A percentile compares a stretch with the other conserved stretches of the same genome.
Conservation (phyloP, 1,140 invertebrate species). For the Sycophila sp. region DNA sequence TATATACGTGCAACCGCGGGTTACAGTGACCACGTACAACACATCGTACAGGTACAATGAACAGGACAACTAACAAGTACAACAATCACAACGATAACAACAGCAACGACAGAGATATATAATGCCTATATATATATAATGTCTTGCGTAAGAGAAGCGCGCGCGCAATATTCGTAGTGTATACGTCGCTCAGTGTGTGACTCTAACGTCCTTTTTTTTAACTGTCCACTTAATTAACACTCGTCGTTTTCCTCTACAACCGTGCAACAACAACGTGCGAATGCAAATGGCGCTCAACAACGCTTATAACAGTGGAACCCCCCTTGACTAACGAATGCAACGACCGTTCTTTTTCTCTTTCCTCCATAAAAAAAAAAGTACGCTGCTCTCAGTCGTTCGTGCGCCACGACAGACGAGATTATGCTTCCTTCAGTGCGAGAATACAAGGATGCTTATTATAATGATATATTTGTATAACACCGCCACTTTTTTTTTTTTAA, state of each 20-base stretch:
- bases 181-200: not conserved
- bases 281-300: not conserved
- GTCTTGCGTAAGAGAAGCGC: not conserved
- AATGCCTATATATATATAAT: slow-evolving; percentile 24
- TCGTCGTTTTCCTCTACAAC: too few species aligned
- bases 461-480: not conserved
- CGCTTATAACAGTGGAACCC: not conserved
- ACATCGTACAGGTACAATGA: slow-evolving; percentile 43
- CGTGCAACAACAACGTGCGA: not conserved
- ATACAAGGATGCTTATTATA: not conserved
- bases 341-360: not conserved
- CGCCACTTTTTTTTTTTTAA: not conserved
- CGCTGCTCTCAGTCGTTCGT: not conserved
- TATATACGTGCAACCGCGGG: not conserved
- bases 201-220: too few species aligned
- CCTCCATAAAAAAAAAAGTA: too few species aligned
- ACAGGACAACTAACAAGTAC: slow-evolving; percentile 42
- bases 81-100: slow-evolving; percentile 51
- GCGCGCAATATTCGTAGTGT: not conserved
- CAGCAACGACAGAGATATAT: slow-evolving; percentile 49
- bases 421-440: not conserved
- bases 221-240: too few species aligned
- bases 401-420: not conserved
- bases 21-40: slow-evolving; percentile 35
- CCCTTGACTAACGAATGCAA: too few species aligned